A percentile compares a stretch with the other conserved stretches of the same genome.
Conservation (phyloP, 2,797 vertebrate species). For the Antrozous pallidus region DNA sequence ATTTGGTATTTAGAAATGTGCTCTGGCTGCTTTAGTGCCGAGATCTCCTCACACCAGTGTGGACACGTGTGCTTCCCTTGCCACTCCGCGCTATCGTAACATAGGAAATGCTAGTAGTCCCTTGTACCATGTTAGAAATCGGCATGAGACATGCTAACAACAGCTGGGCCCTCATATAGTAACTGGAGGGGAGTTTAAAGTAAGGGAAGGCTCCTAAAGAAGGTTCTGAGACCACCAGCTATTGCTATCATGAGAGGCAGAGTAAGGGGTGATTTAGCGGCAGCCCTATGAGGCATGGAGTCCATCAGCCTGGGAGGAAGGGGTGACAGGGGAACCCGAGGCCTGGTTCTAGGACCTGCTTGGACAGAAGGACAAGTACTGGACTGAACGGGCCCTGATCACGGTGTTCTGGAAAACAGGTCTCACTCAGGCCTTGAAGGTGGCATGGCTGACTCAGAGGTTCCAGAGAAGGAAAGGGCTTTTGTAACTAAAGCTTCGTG, state of each 20-base stretch:
- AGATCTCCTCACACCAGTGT: not conserved
- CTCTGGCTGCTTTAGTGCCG: not conserved
- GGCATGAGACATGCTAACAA: not conserved
- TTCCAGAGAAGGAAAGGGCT: not conserved
- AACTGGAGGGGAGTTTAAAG: not conserved
- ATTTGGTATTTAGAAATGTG: not conserved
- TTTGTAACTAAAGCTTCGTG: not conserved
- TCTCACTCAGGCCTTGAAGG: not conserved
- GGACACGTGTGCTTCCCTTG: not conserved
- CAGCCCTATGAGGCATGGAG: not conserved
- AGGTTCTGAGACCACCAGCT: not conserved
- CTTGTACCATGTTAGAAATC: not conserved
- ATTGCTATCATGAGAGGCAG: not conserved
- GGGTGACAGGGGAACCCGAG: no score
- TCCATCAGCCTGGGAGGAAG: no score
- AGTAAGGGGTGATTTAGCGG: not conserved
- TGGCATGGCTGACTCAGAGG: not conserved
- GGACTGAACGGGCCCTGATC: not conserved
- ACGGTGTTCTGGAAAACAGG: not conserved
- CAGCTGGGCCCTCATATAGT: not conserved
- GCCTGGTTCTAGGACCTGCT: not conserved
- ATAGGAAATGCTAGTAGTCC: not conserved
- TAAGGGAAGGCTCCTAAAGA: not conserved
- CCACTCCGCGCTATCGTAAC: no score
- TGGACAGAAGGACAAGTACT: not conserved